Evolutionary conservation across 2,888 invertebrate genomes (phyloP).

Genomic region (Scaptodrosophila latifasciaeformis): DNA sequence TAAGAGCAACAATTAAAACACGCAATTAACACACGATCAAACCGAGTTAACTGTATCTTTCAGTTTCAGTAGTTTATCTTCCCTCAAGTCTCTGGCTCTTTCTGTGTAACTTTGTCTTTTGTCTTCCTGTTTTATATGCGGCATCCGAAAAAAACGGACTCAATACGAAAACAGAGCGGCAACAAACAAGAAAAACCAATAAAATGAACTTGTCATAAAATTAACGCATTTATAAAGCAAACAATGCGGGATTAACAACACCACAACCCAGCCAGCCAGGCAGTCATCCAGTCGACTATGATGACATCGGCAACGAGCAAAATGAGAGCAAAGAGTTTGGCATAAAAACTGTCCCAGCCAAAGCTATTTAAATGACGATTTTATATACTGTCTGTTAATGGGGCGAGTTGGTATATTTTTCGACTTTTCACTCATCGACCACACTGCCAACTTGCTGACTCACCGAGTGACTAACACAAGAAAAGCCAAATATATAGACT

Average conservation of each 20-base stretch:
- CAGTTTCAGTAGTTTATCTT: conserved; percentile 11
- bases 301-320: conserved; percentile 24
- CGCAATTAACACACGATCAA: conserved; percentile 67
- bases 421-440: conserved; percentile 31
- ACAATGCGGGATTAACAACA: conserved; percentile 65
- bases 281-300: neutral
- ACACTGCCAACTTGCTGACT: neutral
- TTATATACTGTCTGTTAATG: conserved; percentile 2
- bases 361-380: conserved; percentile 56
- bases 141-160: conserved; percentile 40
- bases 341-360: conserved; percentile 40
- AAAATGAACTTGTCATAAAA: conserved; percentile 69
- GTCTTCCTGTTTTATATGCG: conserved; percentile 31
- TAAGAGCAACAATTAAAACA: conserved; percentile 56
- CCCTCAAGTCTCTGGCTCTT: neutral
- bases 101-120: conserved; percentile 21
- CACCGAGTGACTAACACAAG: conserved; percentile 31
- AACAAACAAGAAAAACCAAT: conserved; percentile 64
- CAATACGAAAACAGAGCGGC: conserved; percentile 51
- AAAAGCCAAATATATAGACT: conserved; percentile 54
- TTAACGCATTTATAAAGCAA: conserved; percentile 67
- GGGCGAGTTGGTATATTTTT: neutral
- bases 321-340: conserved; percentile 6
- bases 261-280: conserved; percentile 2
- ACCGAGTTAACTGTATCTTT: conserved; percentile 32